Base-by-base conservation (phyloP, 2,113 vertebrate genomes). In the Nycticryphes semicollaris region DNA sequence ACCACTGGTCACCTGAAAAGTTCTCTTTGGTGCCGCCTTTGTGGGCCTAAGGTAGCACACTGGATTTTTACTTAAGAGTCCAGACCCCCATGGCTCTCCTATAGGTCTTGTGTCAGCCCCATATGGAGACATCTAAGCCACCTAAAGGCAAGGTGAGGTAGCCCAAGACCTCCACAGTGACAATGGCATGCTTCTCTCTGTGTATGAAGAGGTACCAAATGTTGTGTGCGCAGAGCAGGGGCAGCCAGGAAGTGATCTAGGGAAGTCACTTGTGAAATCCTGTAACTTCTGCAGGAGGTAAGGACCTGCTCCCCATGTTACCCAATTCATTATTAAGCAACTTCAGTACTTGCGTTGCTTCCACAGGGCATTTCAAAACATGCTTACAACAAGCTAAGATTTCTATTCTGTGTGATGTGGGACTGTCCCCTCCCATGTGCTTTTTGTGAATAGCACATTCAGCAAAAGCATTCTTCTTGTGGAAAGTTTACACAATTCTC, bases 201-300 rank as follows among this genome's bases (percentile, higher is more conserved):
- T 57, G 23, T 27, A 10, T 9, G 14, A 62, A 10, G 12, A 60
- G 37, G 35, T 17, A 66, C 17, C 43, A 73, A 41, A 54, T 5
- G 7, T 22, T 77, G 43, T 24, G 2, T 9, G 8, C 0, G 8
- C 43, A 47, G 91, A 81, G 33, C 31, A 69, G 53, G 19, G 62
- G 7, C 70, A 85, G 20, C 24, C 60, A 93, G 74, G 70, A 92
- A 24, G 1, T 27, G 35, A 78, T 8, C 48, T 39, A 39, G 59
- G 64, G 72, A 87, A 90, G 72, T 82, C 31, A 13, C 12, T 97
- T 96, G 73, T 63, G 96, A 95, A 97, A 97, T 89, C 30, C 43
- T 74, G 75, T 87, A 48, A 80, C 19, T 95, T 93, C 56, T 92
- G 51, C 3, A 0, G 43, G 66, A 94, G 31, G 21, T 75, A 74